Evolutionary conservation across 2,888 invertebrate species (phyloP), one percentile per base, ranked within the genome.

Genomic region (Stictocephala bisonia): DNA sequence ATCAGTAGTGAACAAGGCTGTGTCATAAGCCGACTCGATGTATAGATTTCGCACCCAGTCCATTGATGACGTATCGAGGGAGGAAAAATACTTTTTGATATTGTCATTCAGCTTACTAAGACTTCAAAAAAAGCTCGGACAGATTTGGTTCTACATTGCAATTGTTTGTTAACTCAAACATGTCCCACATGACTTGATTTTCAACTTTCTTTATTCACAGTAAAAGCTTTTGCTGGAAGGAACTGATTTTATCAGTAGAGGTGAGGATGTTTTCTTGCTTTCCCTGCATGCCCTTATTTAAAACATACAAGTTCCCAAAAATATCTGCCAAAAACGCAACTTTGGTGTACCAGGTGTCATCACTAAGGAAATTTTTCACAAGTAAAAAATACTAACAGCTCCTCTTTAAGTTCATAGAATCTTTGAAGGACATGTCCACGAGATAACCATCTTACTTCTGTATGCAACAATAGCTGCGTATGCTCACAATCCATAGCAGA

Each of bases 381-480:
- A 7, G 6, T 58, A 58, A 58, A 58, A 31, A 58, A 58, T 15
- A 20, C 20, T 31, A n/a, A 3, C 18, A 31, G 35, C 29, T 58
- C 66, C n/a, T 66, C 41, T 66, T n/a, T 66, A 22, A 66, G 22
- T 66, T 66, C 66, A 66, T 40, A 35, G 22, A 66, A 40, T 66
- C 66, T 3, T 13, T 20, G n/a, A 6, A n/a, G n/a, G n/a, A n/a
- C n/a, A n/a, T n/a, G n/a, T n/a, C n/a, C n/a, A n/a, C n/a, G n/a
- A n/a, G n/a, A n/a, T n/a, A n/a, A n/a, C n/a, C n/a, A n/a, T n/a
- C n/a, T n/a, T n/a, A n/a, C n/a, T n/a, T n/a, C n/a, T n/a, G n/a
- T n/a, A n/a, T n/a, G n/a, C n/a, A n/a, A n/a, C n/a, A n/a, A n/a
- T n/a, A n/a, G n/a, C n/a, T n/a, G n/a, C n/a, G n/a, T n/a, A n/a